phyloP scores from a whole-genome alignment of 2,797 vertebrate species.

The Artibeus jamaicensis region DNA sequence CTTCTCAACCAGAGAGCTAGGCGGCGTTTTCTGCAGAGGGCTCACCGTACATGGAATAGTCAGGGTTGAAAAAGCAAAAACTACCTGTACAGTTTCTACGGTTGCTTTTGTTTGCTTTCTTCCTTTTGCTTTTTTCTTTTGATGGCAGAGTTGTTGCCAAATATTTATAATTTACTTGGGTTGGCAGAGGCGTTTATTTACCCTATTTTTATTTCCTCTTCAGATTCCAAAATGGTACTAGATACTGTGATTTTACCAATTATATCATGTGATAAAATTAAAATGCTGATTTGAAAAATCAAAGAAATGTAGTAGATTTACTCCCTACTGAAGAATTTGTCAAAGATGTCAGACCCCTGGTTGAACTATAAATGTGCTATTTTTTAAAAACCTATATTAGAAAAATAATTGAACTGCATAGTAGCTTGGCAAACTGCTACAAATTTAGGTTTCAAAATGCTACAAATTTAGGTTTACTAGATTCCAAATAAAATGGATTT shows the following conservation, averaged over 20 bases:
- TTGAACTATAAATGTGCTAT: not conserved
- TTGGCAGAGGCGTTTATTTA: not conserved
- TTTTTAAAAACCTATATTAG: not conserved
- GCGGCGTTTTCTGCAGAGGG: not conserved
- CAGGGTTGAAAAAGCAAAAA: not conserved
- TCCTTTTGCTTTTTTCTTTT: not conserved
- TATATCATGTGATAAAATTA: not conserved
- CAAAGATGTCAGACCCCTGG: not conserved
- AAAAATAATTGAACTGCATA: not conserved
- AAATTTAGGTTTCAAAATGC: not conserved
- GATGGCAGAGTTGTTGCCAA: not conserved
- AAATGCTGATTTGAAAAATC: not conserved
- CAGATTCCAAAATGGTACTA: not conserved
- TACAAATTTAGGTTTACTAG: not conserved
- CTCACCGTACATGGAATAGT: rapidly evolving
- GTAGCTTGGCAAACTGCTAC: not conserved
- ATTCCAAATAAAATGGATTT: not conserved
- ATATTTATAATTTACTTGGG: not conserved
- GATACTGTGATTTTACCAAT: not conserved
- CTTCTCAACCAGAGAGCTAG: not conserved
- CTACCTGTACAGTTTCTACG: not conserved
- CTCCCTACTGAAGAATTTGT: not conserved
- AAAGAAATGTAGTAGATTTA: not conserved
- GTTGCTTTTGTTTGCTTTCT: not conserved
- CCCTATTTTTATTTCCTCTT: not conserved